phyloP scores from a whole-genome alignment of 2,888 invertebrate species.

The Ferdinandea cuprea region DNA sequence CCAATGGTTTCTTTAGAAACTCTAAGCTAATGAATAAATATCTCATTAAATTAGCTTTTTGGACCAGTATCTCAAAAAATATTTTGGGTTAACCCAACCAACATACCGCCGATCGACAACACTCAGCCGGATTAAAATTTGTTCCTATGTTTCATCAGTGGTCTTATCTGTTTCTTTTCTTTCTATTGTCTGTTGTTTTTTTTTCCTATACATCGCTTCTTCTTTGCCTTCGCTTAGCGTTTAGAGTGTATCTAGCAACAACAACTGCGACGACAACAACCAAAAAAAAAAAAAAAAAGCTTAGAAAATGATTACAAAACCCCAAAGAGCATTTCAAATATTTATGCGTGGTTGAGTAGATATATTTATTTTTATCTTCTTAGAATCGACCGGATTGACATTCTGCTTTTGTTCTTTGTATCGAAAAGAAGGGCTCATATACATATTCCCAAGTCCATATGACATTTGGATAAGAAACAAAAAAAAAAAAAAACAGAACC shows the following conservation, averaged over 20 bases:
- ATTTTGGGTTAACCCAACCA: conserved; percentile 39
- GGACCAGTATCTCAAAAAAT: conserved; percentile 67
- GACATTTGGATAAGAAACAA: conserved; percentile 43
- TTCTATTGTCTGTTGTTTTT: too few relatives aligned
- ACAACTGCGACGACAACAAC: too few relatives aligned
- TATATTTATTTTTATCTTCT: conserved; percentile 56
- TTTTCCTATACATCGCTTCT: conserved; percentile 2
- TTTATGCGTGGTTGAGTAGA: conserved; percentile 64
- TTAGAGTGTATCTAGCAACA: background rate
- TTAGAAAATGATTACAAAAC: conserved; percentile 66
- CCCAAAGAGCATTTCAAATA: conserved; percentile 68
- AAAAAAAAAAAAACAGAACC: too few relatives aligned
- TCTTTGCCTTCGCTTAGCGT: conserved; percentile 2
- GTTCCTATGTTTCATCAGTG: conserved; percentile 19
- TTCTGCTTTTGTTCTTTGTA: conserved; percentile 55
- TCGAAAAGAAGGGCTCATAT: conserved; percentile 53
- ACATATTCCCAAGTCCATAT: conserved; percentile 55
- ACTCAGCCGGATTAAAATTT: conserved; percentile 66
- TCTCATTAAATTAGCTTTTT: conserved; percentile 66
- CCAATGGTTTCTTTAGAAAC: conserved; percentile 48
- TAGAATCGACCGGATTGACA: conserved; percentile 72
- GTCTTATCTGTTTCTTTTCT: conserved; percentile 39
- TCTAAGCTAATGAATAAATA: conserved; percentile 67
- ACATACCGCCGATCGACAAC: conserved; percentile 31
- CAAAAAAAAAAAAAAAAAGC: conserved; percentile 20